A percentile compares a stretch with the other conserved stretches of the same genome.
Evolutionary conservation across 2,888 invertebrate species (phyloP).

Genomic region (Protophormia terraenovae): DNA sequence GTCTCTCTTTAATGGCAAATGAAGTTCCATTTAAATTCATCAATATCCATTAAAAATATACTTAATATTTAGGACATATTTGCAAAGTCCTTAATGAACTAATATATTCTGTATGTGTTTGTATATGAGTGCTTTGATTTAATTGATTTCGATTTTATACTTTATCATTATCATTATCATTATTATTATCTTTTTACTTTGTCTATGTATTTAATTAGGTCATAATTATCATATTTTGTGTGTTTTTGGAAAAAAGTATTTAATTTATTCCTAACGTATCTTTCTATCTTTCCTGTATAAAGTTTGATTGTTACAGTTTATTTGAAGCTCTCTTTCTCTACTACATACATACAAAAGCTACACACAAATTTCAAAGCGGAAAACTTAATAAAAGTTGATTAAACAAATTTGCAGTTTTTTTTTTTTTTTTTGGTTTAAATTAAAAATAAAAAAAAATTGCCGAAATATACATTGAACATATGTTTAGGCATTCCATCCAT

Average conservation of each 20-base stretch:
- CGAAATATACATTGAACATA: neutral
- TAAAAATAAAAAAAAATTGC: neutral
- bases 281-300: neutral
- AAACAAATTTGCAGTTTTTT: neutral
- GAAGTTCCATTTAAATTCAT: neutral
- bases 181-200: neutral
- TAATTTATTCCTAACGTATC: constrained; percentile 42
- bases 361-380: neutral
- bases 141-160: constrained; percentile 38
- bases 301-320: too few species aligned
- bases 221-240: constrained; percentile 41
- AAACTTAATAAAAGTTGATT: constrained; percentile 40
- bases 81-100: constrained; percentile 31
- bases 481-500: constrained; percentile 9
- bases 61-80: constrained; percentile 17
- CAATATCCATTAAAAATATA: neutral
- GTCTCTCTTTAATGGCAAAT: too few species aligned
- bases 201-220: constrained; percentile 39
- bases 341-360: constrained; percentile 6
- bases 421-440: neutral
- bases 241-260: constrained; percentile 41
- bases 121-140: constrained; percentile 27
- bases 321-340: neutral
- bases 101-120: constrained; percentile 29
- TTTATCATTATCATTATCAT: neutral